Evolutionary conservation across 2,797 vertebrate genomes (phyloP), one percentile per base, ranked within the genome.

Genomic region (Novumbra hubbsi): DNA sequence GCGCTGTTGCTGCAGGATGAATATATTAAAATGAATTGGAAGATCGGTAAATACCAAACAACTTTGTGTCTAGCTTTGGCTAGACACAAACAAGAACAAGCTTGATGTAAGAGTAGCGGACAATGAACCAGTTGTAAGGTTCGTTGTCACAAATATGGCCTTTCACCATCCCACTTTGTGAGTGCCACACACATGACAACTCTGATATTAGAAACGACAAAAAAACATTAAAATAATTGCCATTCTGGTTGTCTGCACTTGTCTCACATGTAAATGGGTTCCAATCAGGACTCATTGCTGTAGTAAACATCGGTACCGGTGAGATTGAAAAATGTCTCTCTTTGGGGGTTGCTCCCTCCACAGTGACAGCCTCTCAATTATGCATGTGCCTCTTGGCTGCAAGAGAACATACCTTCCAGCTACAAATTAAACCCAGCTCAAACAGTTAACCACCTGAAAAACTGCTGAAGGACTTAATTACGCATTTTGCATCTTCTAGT

Each of bases 1-100:
- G 83, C 88, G 87, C 78, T 84, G 84, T 84, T 77, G 87, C 87
- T 87, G 85, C 87, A 77, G 85, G 88, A 89, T 77, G 83, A 92
- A 87, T 90, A 81, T 78, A 83, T 90, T 88, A 84, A 52, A 85
- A 85, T 81, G 52, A 68, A 80, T 81, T 83, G 78, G n/a, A 68
- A 78, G 76, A 85, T 83, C 76, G 77, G 71, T 79, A 87, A 88
- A 87, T 86, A 86, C 80, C 80, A 87, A 86, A 82, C 78, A 86
- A 75, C 62, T 48, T 30, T 73, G 49, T 65, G 79, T 72, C 49
- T 32, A 50, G 60, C 38, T 62, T 64, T 27, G 17, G 52, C 21
- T n/a, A 62, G 52, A 63, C 30, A 60, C 14, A 78, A 15, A 69
- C 52, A 63, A 21, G 27, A 14, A 60, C 24, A 27, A 24, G 55